Evolutionary conservation across 2,888 invertebrate genomes (phyloP).

Genomic region (Caenorhabditis sp.): DNA sequence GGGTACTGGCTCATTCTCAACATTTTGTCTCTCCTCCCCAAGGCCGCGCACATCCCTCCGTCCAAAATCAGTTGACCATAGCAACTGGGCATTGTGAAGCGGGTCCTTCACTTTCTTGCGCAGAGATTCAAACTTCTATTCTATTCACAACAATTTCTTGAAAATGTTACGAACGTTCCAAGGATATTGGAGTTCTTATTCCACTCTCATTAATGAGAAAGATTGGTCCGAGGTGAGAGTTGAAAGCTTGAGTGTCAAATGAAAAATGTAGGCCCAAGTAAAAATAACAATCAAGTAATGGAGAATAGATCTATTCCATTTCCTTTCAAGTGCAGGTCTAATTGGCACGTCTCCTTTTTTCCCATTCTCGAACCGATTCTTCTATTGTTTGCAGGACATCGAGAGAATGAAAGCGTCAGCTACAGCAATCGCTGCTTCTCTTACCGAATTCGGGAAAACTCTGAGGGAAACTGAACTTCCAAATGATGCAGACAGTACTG

Average conservation of each 20-base stretch:
- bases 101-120: neutral
- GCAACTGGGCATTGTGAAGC: conserved; percentile 31
- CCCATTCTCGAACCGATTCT: conserved; percentile 31
- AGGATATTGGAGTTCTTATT: conserved; percentile 60
- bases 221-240: conserved; percentile 50
- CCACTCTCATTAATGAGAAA: conserved; percentile 55
- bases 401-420: conserved; percentile 96
- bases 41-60: conserved; percentile 8
- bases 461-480: conserved; percentile 88
- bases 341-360: conserved; percentile 42
- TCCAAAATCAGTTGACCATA: conserved; percentile 47
- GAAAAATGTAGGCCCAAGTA: neutral
- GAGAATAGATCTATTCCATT: conserved; percentile 12
- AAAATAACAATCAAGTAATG: conserved; percentile 9
- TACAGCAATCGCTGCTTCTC: conserved; percentile 91
- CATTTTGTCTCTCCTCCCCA: neutral
- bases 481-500: conserved; percentile 93
- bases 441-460: conserved; percentile 92
- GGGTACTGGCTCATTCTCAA: conserved; percentile 9
- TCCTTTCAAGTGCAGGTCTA: conserved; percentile 46
- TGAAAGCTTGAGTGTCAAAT: conserved; percentile 4
- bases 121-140: neutral
- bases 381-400: conserved; percentile 88
- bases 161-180: conserved; percentile 56
- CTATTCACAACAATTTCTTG: neutral